Evolutionary conservation across 2,888 invertebrate genomes (phyloP), one percentile per base, ranked within the genome.

Genomic region (Melitaea athalia): DNA sequence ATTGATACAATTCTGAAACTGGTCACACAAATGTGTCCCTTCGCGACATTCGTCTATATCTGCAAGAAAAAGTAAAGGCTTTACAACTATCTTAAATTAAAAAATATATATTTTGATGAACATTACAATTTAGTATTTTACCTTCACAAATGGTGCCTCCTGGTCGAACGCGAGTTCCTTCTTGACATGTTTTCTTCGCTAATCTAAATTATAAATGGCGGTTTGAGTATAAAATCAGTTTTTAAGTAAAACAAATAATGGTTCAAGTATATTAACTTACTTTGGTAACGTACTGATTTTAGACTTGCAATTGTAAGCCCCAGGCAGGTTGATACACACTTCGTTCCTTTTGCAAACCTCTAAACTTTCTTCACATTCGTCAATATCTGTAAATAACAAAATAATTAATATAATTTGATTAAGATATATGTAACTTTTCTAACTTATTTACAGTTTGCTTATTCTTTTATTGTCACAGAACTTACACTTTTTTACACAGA

Each of bases 41-140:
- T 93, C 93, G 0, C 88, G 85, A 69, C 99, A 99, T 85, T 99
- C 99, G 82, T 99, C 95, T 17, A 99, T 95, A 83, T 99, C 99
- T 91, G 79, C 8, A 65, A 69, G n/a, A 52, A 55, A 63, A 31
- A 42, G 7, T 15, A 57, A 55, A 52, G 4, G 4, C 11, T 1
- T 24, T 24, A 4, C n/a, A 14, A 3, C 24, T 52, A 7, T 3
- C 15, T 8, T 3, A 15, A 49, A 15, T n/a, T 38, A 38, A 8
- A 3, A 38, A 3, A 7, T 7, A 17, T 6, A 50, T 17, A 24
- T 5, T 53, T 12, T 12, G 53, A 31, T 53, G 12, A 31, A 24
- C 10, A 12, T 12, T 53, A 8, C 4, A 17, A 17, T 5, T 53
- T 24, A 4, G 10, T 4, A 53, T 12, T 24, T 12, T 55, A 92